Evolutionary conservation across 2,113 vertebrate species (phyloP).

Genomic region (Dissostichus mawsoni): DNA sequence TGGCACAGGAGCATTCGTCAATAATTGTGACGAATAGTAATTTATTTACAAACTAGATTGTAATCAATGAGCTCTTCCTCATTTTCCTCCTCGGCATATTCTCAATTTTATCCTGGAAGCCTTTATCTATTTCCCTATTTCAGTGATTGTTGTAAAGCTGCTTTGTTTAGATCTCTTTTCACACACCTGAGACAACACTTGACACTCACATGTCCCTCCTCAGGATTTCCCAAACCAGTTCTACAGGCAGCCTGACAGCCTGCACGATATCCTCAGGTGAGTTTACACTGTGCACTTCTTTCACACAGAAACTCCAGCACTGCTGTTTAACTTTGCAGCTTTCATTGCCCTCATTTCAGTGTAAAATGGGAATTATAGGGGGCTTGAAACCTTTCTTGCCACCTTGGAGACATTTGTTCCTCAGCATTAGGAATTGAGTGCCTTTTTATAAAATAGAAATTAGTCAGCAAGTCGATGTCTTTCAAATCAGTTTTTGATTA

Average conservation of each 20-base stretch:
- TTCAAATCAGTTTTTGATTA: no score
- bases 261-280: constrained; percentile 93
- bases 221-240: constrained; percentile 98
- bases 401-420: not conserved
- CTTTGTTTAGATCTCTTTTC: not conserved
- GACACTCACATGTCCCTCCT: not conserved
- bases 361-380: not conserved
- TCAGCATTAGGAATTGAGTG: not conserved
- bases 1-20: no score
- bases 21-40: no score
- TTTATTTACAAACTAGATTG: no score
- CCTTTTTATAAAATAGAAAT: not conserved
- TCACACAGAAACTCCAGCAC: not conserved
- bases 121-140: no score
- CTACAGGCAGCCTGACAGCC: constrained; percentile 88
- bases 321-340: not conserved
- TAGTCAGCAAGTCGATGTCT: no score
- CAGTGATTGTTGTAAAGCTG: not conserved
- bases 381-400: not conserved
- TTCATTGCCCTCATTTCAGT: not conserved
- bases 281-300: not conserved
- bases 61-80: no score
- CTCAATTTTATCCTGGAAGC: no score
- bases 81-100: no score
- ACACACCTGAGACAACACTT: not conserved